Base-by-base conservation (phyloP, 2,888 invertebrate genomes). In the Chaetogeoica ovagalla region DNA sequence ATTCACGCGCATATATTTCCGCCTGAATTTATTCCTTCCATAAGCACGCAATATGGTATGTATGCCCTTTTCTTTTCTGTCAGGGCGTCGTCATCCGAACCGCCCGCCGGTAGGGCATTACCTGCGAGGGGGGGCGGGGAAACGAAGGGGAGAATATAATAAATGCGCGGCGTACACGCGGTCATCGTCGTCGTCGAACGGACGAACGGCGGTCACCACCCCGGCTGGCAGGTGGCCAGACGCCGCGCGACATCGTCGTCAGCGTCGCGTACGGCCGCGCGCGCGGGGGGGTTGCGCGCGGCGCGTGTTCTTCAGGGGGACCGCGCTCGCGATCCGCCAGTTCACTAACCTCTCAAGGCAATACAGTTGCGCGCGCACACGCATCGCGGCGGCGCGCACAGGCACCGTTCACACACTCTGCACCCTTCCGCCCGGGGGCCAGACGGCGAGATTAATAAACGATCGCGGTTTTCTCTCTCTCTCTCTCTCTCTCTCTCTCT, bases 301-400 rank as follows among this genome's bases (percentile, higher is more conserved):
- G 37, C 62, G 63, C 57, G 66, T 30, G 65, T 77, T 70, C 77
- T 62, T 55, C 69, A 52, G 52, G 70, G 79, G 70, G 63, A 71
- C 79, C 79, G 77, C 43, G 30, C 30, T 4, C 76, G 63, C 71
- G 55, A 70, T 79, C 79, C 63, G 63, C 71, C 69, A 79, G 79
- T 79, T 79, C 79, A 79, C 57, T 79, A 55, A 79, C 79, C 71
- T 79, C 79, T 79, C 79, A 79, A 79, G 79, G 79, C 79, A 23
- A 79, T 70, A 63, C 62, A 71, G 63, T 63, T 71, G 70, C 79
- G 79, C 79, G 63, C 57, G 6, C 9, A 23, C 59, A 55, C 55
- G 74, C 55, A 55, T 37, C 39, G 55, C 65, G 65, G 8, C 63
- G 43, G 43, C 55, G 55, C 71, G 19, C n/a, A 15, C 69, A 70